Base-by-base conservation (phyloP, 1,140 invertebrate genomes). In the Zaprionus taronus region DNA sequence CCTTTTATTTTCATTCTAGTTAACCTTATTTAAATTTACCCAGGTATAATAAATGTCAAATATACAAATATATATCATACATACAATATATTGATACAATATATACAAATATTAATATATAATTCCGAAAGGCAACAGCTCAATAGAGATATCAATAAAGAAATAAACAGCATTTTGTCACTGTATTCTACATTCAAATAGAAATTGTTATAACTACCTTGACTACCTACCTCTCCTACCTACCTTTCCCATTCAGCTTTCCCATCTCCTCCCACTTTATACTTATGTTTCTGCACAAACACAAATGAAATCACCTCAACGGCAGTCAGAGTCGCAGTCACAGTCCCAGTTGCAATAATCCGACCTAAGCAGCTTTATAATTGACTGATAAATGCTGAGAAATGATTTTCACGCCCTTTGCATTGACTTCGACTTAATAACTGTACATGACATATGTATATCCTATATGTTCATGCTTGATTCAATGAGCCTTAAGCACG, bases 401-500 rank as follows among this genome's bases (percentile, higher is more conserved):
- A 47, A 47, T 17, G 41, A 49, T 49, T 49, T 49, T 49, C 47
- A 49, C 47, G 47, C 17, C 6, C 17, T 55, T 28, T 66, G 49
- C 49, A 53, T 36, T 24, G 49, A 34, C 17, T 41, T 38, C 15
- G 41, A 34, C 20, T 44, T 28, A 2, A 67, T 34, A 38, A 11
- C 31, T 38, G 14, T 15, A 15, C 12, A 17, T 38, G 41, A 17
- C 31, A 31, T 68, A 47, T n/a, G n/a, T 44, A 7, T 44, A 11
- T 41, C 1, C 26, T 9, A 28, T 49, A 41, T 49, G n/a, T 58
- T 28, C 38, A 60, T 49, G 57, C 26, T 15, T 34, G 49, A 61
- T 64, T 31, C 49, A n/a, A 34, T 47, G 47, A 20, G 47, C 9
- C 20, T 51, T 24, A 17, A n/a, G 41, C 41, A 47, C 41, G 41